A percentile compares a stretch with the other conserved stretches of the same genome.
These are phyloP conservation scores for Pseudachorutes palmiensis DNA, from an alignment of 1,140 invertebrate genomes.

Conservation along the genomic window DNA sequence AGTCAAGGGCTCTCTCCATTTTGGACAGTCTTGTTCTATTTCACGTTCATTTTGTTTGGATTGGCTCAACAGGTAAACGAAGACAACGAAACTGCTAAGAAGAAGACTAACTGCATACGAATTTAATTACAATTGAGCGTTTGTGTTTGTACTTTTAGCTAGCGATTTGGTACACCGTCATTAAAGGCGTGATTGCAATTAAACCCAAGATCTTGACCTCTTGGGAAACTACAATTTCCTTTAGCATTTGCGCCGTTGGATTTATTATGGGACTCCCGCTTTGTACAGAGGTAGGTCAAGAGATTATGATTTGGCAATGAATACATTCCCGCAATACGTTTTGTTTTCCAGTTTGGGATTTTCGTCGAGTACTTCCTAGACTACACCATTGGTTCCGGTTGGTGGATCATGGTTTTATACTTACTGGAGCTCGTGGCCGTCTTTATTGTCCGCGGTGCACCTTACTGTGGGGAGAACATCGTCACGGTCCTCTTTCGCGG, in stretches of 20 bases:
- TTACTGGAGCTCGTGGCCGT: slow-evolving; percentile 63
- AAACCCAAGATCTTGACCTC: slow-evolving; percentile 59
- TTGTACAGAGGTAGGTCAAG: slow-evolving; percentile 69
- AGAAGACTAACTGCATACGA: too few relatives aligned
- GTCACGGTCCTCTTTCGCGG: slow-evolving; percentile 54
- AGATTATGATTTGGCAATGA: too few relatives aligned
- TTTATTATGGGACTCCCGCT: slow-evolving; percentile 77
- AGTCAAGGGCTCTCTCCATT: slow-evolving; percentile 59
- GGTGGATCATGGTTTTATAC: slow-evolving; percentile 77
- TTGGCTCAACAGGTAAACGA: slow-evolving; percentile 63
- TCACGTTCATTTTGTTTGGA: slow-evolving; percentile 73
- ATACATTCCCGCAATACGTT: not conserved
- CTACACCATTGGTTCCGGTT: slow-evolving; percentile 67
- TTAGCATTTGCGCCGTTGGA: slow-evolving; percentile 72
- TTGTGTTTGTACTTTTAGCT: slow-evolving; percentile 48
- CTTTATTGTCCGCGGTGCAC: slow-evolving; percentile 70
- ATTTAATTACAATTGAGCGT: too few relatives aligned
- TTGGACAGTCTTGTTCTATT: slow-evolving; percentile 80
- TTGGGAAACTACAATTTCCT: slow-evolving; percentile 77
- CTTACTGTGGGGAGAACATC: slow-evolving; percentile 72
- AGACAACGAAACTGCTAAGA: too few relatives aligned
- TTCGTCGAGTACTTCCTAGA: slow-evolving; percentile 76
- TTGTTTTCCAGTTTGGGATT: slow-evolving; percentile 61
- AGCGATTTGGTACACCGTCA: slow-evolving; percentile 70
- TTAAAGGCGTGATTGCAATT: slow-evolving; percentile 68